These are phyloP conservation scores for Falco punctatus DNA, from an alignment of 2,113 vertebrate genomes.

Conservation along the genomic window DNA sequence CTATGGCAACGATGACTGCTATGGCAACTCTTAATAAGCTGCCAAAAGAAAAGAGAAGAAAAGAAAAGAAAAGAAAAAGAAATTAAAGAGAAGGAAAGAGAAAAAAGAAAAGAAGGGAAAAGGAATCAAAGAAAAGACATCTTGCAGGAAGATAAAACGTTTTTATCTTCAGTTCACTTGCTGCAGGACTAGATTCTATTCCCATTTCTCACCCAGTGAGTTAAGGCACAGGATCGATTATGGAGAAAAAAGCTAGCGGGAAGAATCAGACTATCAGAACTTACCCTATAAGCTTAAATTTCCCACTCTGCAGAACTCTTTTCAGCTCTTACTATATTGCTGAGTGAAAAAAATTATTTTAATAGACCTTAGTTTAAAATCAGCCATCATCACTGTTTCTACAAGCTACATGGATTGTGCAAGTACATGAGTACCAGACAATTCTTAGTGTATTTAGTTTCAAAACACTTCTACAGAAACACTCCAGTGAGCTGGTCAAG, in stretches of 20 bases:
- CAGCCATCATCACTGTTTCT: background rate
- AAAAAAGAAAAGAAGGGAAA: background rate
- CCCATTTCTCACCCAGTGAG: background rate
- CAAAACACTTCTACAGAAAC: background rate
- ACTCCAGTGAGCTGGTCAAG: background rate
- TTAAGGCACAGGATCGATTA: background rate
- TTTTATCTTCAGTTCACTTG: background rate
- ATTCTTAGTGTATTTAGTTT: background rate
- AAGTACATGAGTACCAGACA: background rate
- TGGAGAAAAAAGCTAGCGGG: background rate
- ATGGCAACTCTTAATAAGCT: conserved; percentile 39
- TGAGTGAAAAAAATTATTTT: background rate
- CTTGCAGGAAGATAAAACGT: conserved; percentile 13
- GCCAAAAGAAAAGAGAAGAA: background rate
- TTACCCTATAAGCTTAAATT: background rate
- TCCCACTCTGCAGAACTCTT: background rate
- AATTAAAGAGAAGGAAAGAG: background rate
- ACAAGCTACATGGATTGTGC: background rate
- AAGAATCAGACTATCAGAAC: background rate
- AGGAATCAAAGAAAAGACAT: background rate
- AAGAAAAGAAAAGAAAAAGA: background rate
- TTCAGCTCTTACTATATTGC: background rate
- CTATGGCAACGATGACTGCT: conserved; percentile 46
- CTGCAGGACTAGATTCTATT: background rate
- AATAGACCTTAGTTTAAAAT: background rate